phyloP scores from a whole-genome alignment of 2,888 invertebrate genomes.

The Cephus sareptanus region DNA sequence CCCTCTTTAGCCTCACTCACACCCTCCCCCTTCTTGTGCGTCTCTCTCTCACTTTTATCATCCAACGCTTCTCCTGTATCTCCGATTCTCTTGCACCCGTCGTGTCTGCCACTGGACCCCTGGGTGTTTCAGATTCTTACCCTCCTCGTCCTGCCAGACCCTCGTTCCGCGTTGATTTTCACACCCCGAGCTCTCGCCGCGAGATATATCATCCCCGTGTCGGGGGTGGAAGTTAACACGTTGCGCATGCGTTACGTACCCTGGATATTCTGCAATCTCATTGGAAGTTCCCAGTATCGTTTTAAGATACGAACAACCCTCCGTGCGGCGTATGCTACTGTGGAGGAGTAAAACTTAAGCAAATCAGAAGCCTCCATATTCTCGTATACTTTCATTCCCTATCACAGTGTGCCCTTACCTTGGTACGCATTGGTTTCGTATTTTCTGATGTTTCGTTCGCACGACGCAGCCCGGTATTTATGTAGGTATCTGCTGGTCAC shows the following conservation, averaged over 20 bases:
- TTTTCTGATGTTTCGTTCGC: background rate
- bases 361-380: background rate
- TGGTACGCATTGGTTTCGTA: background rate
- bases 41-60: constrained; percentile 4
- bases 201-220: constrained; percentile 42
- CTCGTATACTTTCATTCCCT: background rate
- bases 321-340: background rate
- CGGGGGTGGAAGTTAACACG: constrained; percentile 32
- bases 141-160: constrained; percentile 23
- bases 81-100: background rate
- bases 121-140: constrained; percentile 45
- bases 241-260: background rate
- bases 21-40: background rate
- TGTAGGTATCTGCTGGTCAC: background rate
- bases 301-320: constrained; percentile 39
- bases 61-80: constrained; percentile 34
- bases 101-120: constrained; percentile 9
- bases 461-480: background rate
- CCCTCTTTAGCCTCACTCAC: constrained; percentile 4
- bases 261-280: constrained; percentile 43
- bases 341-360: background rate
- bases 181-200: constrained; percentile 53
- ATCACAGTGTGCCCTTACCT: background rate
- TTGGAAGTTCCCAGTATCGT: constrained; percentile 47
- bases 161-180: constrained; percentile 52